These are phyloP conservation scores for Pachycephala philippinensis DNA, from an alignment of 2,113 vertebrate species.

Conservation along the genomic window DNA sequence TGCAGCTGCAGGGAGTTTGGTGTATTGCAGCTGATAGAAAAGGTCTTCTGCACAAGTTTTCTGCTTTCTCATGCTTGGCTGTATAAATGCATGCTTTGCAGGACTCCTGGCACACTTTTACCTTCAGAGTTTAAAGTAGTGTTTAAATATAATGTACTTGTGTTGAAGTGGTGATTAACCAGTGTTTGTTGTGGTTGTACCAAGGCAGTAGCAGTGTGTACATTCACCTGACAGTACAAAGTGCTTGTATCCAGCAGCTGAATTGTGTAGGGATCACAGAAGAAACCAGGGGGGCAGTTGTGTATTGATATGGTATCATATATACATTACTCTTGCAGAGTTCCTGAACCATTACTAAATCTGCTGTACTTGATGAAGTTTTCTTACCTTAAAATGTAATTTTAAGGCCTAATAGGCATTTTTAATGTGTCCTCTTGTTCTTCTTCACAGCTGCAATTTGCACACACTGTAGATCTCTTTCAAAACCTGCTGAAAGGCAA, in stretches of 20 bases:
- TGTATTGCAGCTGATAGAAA: not conserved
- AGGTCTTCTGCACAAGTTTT: not conserved
- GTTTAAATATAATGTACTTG: not conserved
- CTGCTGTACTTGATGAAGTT: not conserved
- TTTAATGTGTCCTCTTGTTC: not conserved
- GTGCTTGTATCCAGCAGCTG: not conserved
- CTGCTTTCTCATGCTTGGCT: not conserved
- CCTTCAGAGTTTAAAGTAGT: not conserved
- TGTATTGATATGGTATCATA: not conserved
- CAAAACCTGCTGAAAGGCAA: not conserved
- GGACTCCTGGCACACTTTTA: not conserved
- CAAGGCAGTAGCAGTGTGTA: accelerated
- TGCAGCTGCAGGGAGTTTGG: not conserved
- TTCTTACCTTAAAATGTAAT: not conserved
- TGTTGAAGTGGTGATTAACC: not conserved
- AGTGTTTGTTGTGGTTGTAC: not conserved
- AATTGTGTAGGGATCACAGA: not conserved
- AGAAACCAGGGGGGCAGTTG: not conserved
- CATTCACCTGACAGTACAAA: not conserved
- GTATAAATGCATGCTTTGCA: not conserved
- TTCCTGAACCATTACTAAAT: not conserved
- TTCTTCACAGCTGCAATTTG: not conserved
- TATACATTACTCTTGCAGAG: not conserved
- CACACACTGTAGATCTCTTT: not conserved
- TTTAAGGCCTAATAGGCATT: not conserved